These are phyloP conservation scores for Helicoverpa assulta DNA, from an alignment of 2,888 invertebrate species.

Conservation along the genomic window DNA sequence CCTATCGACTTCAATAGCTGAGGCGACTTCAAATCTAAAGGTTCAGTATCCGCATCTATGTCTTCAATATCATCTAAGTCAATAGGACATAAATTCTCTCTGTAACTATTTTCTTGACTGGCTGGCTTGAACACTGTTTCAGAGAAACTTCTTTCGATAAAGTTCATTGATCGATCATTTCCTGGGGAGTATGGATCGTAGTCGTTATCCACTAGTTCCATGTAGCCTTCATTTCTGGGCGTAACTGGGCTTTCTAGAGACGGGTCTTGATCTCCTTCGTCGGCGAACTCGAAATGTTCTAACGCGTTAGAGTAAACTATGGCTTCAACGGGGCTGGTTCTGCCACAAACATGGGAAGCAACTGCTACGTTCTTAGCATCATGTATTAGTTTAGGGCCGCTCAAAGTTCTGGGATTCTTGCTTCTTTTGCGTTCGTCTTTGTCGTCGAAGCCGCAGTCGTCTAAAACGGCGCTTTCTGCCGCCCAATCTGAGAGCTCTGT, in stretches of 20 bases:
- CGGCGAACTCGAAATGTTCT: conserved; percentile 96
- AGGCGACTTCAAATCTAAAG: conserved; percentile 64
- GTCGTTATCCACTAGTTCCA: conserved; percentile 87
- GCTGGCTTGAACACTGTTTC: conserved; percentile 80
- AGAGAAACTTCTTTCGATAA: conserved; percentile 87
- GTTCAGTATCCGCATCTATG: conserved; percentile 57
- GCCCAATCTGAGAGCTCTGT: conserved; percentile 98
- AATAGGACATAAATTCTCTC: conserved; percentile 55
- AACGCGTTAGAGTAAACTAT: conserved; percentile 89
- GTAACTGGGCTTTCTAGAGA: conserved; percentile 90
- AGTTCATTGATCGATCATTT: conserved; percentile 89
- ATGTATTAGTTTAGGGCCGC: conserved; percentile 80
- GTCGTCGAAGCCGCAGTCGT: conserved; percentile 91
- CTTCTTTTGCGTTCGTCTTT: conserved; percentile 77
- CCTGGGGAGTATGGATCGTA: conserved; percentile 79
- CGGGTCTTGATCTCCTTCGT: conserved; percentile 95
- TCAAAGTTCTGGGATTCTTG: conserved; percentile 79
- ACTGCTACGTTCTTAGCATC: conserved; percentile 83
- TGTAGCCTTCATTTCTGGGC: conserved; percentile 81
- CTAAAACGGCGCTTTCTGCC: conserved; percentile 94
- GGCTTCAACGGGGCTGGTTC: conserved; percentile 74
- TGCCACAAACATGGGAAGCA: conserved; percentile 85
- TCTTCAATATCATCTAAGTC: conserved; percentile 50
- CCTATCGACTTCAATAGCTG: conserved; percentile 66
- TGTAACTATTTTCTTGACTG: conserved; percentile 61